phyloP scores from a whole-genome alignment of 2,113 vertebrate genomes.

The Micronisus gabar region DNA sequence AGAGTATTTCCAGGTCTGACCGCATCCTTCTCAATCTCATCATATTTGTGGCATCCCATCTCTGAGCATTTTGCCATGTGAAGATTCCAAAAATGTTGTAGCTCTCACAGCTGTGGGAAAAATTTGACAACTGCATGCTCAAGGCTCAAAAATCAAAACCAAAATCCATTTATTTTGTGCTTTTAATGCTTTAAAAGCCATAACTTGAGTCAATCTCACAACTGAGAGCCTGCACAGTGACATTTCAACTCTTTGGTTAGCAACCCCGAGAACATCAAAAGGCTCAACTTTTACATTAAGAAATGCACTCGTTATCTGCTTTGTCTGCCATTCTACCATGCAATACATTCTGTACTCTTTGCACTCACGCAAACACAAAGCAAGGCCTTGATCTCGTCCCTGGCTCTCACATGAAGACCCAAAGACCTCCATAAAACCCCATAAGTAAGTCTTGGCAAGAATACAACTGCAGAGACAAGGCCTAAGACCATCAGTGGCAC shows the following conservation, averaged over 20 bases:
- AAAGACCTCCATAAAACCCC: background rate
- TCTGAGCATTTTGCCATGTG: background rate
- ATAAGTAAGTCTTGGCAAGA: background rate
- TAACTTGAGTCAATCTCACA: background rate
- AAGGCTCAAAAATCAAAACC: background rate
- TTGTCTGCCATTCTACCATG: background rate
- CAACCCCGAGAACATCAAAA: background rate
- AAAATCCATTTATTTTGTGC: background rate
- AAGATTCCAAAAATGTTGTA: background rate
- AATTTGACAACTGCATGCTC: background rate
- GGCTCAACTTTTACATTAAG: background rate
- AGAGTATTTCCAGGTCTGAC: background rate
- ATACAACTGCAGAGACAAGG: background rate
- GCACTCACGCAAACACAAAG: background rate
- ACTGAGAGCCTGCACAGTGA: background rate
- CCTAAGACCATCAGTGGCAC: background rate
- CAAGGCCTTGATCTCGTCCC: background rate
- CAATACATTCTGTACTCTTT: background rate
- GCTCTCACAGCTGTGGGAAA: background rate
- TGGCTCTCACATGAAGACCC: background rate
- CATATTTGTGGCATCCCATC: background rate
- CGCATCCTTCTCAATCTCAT: background rate
- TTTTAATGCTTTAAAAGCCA: background rate
- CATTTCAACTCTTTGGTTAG: background rate
- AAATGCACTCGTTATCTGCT: background rate